Conservation (phyloP, 2,888 invertebrate genomes). For the Ophioninae sp. region DNA sequence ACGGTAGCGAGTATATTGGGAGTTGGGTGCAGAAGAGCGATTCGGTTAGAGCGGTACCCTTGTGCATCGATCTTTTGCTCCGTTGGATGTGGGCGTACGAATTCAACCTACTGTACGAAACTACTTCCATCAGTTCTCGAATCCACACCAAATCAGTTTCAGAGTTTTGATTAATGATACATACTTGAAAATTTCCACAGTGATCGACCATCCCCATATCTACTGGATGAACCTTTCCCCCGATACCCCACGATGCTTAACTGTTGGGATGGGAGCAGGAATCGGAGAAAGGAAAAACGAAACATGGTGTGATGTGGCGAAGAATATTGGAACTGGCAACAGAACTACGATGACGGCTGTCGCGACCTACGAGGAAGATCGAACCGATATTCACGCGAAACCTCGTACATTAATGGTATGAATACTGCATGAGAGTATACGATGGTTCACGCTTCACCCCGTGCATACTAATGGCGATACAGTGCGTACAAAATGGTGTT, state of each 20-base stretch:
- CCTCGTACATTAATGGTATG: slow-evolving; percentile 45
- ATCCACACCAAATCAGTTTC: slow-evolving; percentile 2
- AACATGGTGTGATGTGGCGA: background rate
- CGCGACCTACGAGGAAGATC: slow-evolving; percentile 17
- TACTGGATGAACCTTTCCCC: background rate
- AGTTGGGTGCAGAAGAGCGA: slow-evolving; percentile 2
- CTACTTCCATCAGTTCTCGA: slow-evolving; percentile 3
- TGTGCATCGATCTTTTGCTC: slow-evolving; percentile 35
- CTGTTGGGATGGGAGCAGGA: background rate
- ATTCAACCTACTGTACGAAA: background rate
- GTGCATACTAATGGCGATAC: slow-evolving; percentile 44
- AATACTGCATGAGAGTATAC: slow-evolving; percentile 46
- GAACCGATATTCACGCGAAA: slow-evolving; percentile 28
- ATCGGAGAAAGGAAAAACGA: background rate
- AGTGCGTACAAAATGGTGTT: slow-evolving; percentile 23
- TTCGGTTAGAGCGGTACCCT: background rate
- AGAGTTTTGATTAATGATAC: slow-evolving; percentile 38
- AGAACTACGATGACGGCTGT: slow-evolving; percentile 10
- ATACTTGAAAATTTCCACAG: slow-evolving; percentile 25
- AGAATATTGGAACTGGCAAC: background rate
- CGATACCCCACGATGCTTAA: too few species aligned
- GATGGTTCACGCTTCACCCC: slow-evolving; percentile 34
- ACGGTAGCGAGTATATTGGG: slow-evolving; percentile 51
- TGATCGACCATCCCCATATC: background rate
- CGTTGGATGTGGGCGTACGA: background rate